Base-by-base conservation (phyloP, 2,888 invertebrate genomes). In the Dyspetes luteomarginatus region DNA sequence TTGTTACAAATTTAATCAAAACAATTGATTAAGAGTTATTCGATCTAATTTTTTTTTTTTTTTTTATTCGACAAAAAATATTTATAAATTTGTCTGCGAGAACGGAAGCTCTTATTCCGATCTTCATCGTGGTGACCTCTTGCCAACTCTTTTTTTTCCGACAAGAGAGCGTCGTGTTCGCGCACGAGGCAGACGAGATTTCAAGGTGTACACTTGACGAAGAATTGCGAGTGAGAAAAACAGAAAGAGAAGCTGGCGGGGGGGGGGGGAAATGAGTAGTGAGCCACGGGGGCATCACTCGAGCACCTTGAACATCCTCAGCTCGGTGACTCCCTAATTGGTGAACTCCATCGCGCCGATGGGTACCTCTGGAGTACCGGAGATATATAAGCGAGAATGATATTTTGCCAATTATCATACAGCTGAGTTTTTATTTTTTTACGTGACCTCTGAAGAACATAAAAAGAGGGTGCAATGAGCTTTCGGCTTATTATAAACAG, bases 311-410 rank as follows among this genome's bases (percentile, higher is more conserved):
- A 55, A 67, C 60, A 65, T 65, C 45, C 80, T 72, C 60, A 26
- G 36, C 50, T 69, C 58, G 30, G 75, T 72, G 71, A 76, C 75
- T 78, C 65, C 58, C 78, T 80, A 80, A 80, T 80, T 80, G 75
- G 80, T 71, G 67, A 80, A 76, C 80, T 67, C 41, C 55, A 65
- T 72, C 41, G 62, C 72, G 36, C 48, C 60, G 60, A 76, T 71
- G 67, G 76, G 80, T 76, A 72, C 71, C 43, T n/a, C n/a, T 26
- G 72, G 62, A 62, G 41, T 5, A n/a, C 48, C 17, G 64, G 69
- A 68, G 48, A 58, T 50, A 19, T 48, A 17, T 17, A 30, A 22
- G 55, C 52, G 65, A 72, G 65, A 58, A 71, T 30, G 56, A 75
- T 71, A 60, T 76, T 67, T 52, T 67, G 65, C 80, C 75, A 80